phyloP scores from a whole-genome alignment of 2,888 invertebrate species.

The Nemotelus pantherinus region DNA sequence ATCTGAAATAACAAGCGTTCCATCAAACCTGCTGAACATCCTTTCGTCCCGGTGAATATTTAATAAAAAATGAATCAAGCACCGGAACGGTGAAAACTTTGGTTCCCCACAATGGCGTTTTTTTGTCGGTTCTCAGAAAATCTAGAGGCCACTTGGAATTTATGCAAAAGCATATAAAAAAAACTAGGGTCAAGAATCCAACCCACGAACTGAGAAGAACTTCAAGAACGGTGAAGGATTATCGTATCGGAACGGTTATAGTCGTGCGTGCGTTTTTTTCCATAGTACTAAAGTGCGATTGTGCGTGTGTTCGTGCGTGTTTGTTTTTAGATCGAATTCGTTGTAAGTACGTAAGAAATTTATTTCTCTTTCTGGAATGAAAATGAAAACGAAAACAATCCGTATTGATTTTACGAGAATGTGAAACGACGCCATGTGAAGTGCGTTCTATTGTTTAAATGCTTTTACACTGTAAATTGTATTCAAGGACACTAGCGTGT shows the following conservation, averaged over 20 bases:
- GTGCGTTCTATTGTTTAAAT: no score
- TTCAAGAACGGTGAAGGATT: not conserved
- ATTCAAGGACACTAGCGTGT: no score
- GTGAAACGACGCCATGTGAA: not conserved
- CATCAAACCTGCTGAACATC: constrained; percentile 14
- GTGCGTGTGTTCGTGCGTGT: not conserved
- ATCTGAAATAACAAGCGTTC: not conserved
- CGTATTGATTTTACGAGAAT: not conserved
- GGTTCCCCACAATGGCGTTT: not conserved
- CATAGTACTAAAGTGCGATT: not conserved
- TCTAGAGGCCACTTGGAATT: constrained; percentile 6
- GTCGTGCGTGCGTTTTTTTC: not conserved
- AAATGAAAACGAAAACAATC: no score
- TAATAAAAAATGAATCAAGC: constrained; percentile 3
- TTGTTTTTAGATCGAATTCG: not conserved
- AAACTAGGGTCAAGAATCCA: not conserved
- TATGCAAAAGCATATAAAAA: not conserved
- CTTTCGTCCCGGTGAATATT: constrained; percentile 26
- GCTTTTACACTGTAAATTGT: no score
- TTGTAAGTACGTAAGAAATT: no score
- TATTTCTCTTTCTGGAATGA: no score
- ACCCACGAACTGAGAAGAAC: constrained; percentile 1
- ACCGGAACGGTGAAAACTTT: constrained; percentile 5
- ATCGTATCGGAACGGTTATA: not conserved
- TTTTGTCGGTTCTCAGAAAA: not conserved